Evolutionary conservation across 2,797 vertebrate genomes (phyloP).

Genomic region (Phaenicophaeus curvirostris): DNA sequence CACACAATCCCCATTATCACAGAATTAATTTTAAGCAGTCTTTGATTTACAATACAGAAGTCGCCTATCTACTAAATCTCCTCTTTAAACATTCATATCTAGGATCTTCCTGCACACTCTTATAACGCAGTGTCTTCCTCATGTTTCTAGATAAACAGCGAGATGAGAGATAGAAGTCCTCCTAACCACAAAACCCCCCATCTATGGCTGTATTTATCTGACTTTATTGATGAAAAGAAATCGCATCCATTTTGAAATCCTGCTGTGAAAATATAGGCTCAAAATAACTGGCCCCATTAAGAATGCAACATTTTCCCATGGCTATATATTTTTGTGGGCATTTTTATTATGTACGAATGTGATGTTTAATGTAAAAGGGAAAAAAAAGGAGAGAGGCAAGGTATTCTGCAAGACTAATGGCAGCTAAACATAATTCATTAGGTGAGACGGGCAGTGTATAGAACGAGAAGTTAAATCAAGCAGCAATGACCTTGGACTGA

Average conservation of each 20-base stretch:
- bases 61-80: background rate
- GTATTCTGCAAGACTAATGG: conserved; percentile 37
- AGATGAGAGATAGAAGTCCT: background rate
- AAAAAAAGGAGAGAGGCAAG: background rate
- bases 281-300: conserved; percentile 9
- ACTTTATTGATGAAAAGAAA: background rate
- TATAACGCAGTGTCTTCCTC: background rate
- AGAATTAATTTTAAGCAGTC: background rate
- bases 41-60: background rate
- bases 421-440: conserved; percentile 53
- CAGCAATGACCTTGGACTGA: conserved; percentile 47
- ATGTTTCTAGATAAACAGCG: background rate
- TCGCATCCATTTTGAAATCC: conserved; percentile 1
- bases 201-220: background rate
- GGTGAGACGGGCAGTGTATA: background rate
- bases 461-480: conserved; percentile 36
- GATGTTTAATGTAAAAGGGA: conserved; percentile 34
- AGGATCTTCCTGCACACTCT: background rate
- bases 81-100: background rate
- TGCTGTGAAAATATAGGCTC: conserved; percentile 10
- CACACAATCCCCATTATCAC: background rate
- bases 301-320: background rate
- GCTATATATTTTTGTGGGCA: conserved; percentile 24
- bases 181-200: too few species aligned
- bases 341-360: conserved; percentile 34